These are phyloP conservation scores for Fissipunctia ypsillon DNA, from an alignment of 2,888 invertebrate genomes.

Conservation along the genomic window DNA sequence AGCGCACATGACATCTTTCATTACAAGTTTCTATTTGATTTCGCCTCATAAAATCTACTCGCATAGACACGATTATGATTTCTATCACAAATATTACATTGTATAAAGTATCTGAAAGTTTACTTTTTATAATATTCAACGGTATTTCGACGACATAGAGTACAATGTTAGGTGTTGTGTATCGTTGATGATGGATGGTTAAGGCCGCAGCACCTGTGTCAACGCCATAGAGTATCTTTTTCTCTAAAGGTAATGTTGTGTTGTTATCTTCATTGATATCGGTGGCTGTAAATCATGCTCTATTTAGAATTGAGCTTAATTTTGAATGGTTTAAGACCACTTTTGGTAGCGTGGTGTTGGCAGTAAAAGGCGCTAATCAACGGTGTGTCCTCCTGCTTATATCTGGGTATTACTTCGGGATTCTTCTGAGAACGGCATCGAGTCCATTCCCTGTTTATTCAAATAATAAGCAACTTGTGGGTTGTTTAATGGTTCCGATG, in stretches of 20 bases:
- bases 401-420: constrained; percentile 78
- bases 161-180: constrained; percentile 69
- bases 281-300: constrained; percentile 60
- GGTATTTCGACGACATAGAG: constrained; percentile 65
- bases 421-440: constrained; percentile 83
- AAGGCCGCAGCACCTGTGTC: constrained; percentile 70
- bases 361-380: constrained; percentile 85
- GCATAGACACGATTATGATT: constrained; percentile 87
- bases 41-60: constrained; percentile 87
- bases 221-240: constrained; percentile 73
- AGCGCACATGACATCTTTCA: constrained; percentile 87
- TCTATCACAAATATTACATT: constrained; percentile 88
- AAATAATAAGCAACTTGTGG: constrained; percentile 83
- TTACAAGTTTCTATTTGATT: constrained; percentile 91
- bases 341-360: constrained; percentile 64
- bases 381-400: constrained; percentile 81
- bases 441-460: constrained; percentile 81
- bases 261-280: constrained; percentile 79
- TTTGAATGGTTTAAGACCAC: constrained; percentile 63
- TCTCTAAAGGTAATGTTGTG: constrained; percentile 67
- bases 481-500: constrained; percentile 80
- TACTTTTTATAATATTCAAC: constrained; percentile 63
- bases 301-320: constrained; percentile 70
- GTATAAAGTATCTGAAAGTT: constrained; percentile 75
- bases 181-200: constrained; percentile 63